These are phyloP conservation scores for Lithophane semibrunnea DNA, from an alignment of 2,888 invertebrate genomes.

Conservation along the genomic window DNA sequence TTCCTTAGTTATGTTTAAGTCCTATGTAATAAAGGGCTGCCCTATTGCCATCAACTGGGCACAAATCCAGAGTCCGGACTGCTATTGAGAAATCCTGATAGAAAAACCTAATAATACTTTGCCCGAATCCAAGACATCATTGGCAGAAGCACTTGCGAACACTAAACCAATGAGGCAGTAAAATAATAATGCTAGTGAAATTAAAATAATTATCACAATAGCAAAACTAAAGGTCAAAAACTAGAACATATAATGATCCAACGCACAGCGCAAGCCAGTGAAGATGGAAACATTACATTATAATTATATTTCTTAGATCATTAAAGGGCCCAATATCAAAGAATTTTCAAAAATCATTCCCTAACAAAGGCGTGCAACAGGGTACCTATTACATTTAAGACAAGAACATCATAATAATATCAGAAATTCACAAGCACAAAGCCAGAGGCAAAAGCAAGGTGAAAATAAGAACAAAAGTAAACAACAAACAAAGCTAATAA, in stretches of 20 bases:
- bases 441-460: background rate
- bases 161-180: no score
- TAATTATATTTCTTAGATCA: background rate
- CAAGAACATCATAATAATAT: background rate
- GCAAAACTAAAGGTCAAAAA: background rate
- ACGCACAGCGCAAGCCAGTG: background rate
- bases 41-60: no score
- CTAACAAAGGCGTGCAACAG: background rate
- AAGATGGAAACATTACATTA: background rate
- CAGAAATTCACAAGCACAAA: background rate
- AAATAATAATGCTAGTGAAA: background rate
- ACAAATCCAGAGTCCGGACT: no score
- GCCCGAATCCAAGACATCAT: no score
- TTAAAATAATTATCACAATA: background rate
- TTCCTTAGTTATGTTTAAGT: no score
- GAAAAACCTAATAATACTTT: no score
- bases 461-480: slow-evolving; percentile 39
- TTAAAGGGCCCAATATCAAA: no score
- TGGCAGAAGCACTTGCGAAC: no score
- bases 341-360: background rate
- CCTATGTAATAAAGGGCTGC: no score
- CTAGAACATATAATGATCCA: background rate
- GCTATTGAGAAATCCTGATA: no score
- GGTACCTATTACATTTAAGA: background rate
- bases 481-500: slow-evolving; percentile 46